phyloP scores from a whole-genome alignment of 2,888 invertebrate species.

The Eupithecia tripunctaria region DNA sequence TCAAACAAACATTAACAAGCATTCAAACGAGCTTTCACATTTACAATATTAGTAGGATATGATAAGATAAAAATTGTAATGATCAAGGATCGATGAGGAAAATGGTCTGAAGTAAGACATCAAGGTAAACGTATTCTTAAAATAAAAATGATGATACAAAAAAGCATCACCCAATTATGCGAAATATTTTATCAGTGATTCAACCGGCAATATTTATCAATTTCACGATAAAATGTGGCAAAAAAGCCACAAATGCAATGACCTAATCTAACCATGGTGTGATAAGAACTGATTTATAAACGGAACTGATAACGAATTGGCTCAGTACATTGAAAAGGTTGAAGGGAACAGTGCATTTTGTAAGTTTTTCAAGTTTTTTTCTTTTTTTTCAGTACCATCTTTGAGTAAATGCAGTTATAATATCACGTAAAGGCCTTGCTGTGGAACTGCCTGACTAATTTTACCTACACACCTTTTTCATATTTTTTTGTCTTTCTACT shows the following conservation, averaged over 20 bases:
- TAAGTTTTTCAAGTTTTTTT: slow-evolving; percentile 5
- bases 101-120: no score
- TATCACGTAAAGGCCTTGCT: background rate
- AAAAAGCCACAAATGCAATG: slow-evolving; percentile 29
- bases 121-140: background rate
- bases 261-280: slow-evolving; percentile 53
- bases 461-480: background rate
- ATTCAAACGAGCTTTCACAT: no score
- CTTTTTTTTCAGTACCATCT: background rate
- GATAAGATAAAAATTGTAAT: no score
- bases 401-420: no score
- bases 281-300: slow-evolving; percentile 68
- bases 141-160: background rate
- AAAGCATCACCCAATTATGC: slow-evolving; percentile 8
- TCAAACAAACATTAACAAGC: no score
- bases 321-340: slow-evolving; percentile 48
- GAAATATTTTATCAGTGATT: slow-evolving; percentile 42
- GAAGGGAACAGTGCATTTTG: slow-evolving; percentile 18
- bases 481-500: no score
- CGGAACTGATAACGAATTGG: slow-evolving; percentile 35
- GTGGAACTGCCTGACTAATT: background rate
- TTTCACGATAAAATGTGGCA: slow-evolving; percentile 41
- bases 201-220: slow-evolving; percentile 35
- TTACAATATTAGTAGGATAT: no score
- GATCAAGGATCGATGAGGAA: no score